Evolutionary conservation across 2,888 invertebrate genomes (phyloP).

Genomic region (Lycocerus yunnanus): DNA sequence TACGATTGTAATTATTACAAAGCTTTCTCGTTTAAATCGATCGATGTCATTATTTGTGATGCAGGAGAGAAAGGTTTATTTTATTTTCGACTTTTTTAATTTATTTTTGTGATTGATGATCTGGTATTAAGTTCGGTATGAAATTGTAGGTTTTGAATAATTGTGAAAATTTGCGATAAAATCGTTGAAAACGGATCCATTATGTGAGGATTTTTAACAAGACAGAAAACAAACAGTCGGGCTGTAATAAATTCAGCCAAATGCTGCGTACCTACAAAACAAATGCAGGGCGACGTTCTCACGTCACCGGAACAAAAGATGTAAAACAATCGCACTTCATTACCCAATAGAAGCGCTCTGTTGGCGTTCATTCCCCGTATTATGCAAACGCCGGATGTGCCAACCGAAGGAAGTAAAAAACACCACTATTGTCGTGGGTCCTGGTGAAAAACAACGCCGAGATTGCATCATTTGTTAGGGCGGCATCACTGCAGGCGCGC

Average conservation of each 20-base stretch:
- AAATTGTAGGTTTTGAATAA: background rate
- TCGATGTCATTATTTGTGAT: background rate
- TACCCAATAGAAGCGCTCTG: conserved; percentile 33
- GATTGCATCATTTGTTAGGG: conserved; percentile 31
- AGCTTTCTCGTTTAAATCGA: background rate
- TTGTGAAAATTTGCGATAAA: background rate
- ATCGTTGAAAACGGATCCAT: background rate
- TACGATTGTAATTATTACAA: background rate
- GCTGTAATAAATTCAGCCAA: conserved; percentile 33
- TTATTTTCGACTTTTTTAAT: background rate
- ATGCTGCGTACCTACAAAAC: conserved; percentile 37
- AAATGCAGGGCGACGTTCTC: conserved; percentile 43
- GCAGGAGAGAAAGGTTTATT: background rate
- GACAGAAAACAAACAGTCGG: conserved; percentile 16
- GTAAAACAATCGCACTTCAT: conserved; percentile 35
- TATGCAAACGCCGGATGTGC: conserved; percentile 27
- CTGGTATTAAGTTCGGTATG: background rate
- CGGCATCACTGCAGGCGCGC: conserved; percentile 13
- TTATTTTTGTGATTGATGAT: background rate
- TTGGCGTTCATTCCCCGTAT: conserved; percentile 27
- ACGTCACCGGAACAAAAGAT: conserved; percentile 36
- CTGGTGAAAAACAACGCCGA: conserved; percentile 26
- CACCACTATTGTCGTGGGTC: conserved; percentile 20
- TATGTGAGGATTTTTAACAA: conserved; percentile 14
- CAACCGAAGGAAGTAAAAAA: conserved; percentile 28